A percentile compares a stretch with the other conserved stretches of the same genome.
phyloP scores from a whole-genome alignment of 2,888 invertebrate species.

The Dexiosoma caninum region DNA sequence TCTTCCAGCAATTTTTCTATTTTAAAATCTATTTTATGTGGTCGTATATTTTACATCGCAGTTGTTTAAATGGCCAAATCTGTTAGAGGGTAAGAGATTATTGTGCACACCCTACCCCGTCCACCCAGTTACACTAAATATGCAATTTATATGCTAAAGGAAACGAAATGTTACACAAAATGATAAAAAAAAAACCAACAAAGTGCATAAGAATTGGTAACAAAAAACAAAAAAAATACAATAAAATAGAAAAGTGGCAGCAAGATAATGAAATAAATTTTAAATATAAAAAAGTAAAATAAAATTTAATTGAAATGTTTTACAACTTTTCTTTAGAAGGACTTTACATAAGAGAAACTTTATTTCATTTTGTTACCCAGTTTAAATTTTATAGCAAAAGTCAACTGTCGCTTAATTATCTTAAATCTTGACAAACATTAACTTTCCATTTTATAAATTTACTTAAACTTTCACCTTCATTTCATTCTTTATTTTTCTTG shows the following conservation, averaged over 20 bases:
- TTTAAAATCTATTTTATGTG: constrained; percentile 6
- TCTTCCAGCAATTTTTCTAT: constrained; percentile 23
- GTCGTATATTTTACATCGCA: constrained; percentile 6
- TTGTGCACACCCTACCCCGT: too few species aligned
- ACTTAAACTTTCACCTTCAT: constrained; percentile 48
- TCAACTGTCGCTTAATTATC: constrained; percentile 39
- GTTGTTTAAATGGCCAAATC: constrained; percentile 50
- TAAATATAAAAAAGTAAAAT: background rate
- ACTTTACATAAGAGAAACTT: background rate
- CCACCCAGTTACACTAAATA: constrained; percentile 42
- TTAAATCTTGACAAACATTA: constrained; percentile 48
- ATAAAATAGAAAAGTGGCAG: too few species aligned
- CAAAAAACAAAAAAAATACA: background rate
- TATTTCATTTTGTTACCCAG: constrained; percentile 10
- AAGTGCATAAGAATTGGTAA: background rate
- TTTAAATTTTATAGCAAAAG: constrained; percentile 8
- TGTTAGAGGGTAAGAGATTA: constrained; percentile 23
- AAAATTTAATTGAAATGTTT: background rate
- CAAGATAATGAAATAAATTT: background rate
- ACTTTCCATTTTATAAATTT: constrained; percentile 48
- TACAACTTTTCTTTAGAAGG: background rate
- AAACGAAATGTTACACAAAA: constrained; percentile 23
- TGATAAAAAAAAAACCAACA: background rate
- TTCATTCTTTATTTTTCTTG: background rate
- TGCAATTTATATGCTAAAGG: constrained; percentile 61